Percentiles rank a stretch among this genome's conserved stretches.
Conservation (phyloP, 2,888 invertebrate species). For the Euspilapteryx auroguttella region DNA sequence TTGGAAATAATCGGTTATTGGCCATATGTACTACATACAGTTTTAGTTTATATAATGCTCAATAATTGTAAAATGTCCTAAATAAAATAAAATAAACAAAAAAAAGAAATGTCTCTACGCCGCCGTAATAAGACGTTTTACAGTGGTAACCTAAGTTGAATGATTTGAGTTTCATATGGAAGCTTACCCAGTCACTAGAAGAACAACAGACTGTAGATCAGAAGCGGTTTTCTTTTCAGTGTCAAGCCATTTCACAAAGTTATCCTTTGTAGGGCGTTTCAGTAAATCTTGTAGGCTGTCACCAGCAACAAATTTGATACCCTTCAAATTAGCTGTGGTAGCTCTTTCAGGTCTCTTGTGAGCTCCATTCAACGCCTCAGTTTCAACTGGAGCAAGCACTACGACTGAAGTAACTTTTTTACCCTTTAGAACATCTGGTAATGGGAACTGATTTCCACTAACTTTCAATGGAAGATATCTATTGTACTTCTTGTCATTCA, state of each 20-base stretch:
- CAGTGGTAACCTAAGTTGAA: no score
- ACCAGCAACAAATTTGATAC: constrained; percentile 73
- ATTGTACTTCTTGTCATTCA: constrained; percentile 77
- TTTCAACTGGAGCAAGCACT: constrained; percentile 80
- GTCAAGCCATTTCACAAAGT: constrained; percentile 79
- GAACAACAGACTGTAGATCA: constrained; percentile 78
- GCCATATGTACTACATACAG: no score
- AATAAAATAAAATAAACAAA: no score
- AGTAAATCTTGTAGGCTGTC: constrained; percentile 75
- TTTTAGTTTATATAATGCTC: no score
- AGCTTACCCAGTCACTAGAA: constrained; percentile 79
- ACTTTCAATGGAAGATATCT: constrained; percentile 84
- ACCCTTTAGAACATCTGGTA: constrained; percentile 76
- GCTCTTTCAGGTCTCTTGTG: constrained; percentile 59
- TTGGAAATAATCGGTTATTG: no score
- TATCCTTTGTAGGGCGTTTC: constrained; percentile 73
- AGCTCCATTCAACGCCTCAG: constrained; percentile 55
- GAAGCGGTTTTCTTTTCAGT: constrained; percentile 74
- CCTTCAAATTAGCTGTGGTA: constrained; percentile 61
- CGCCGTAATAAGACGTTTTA: no score
- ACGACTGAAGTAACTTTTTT: constrained; percentile 84
- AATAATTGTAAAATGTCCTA: no score
- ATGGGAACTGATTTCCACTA: constrained; percentile 81
- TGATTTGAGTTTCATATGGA: no score
- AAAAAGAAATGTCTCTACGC: no score